A percentile compares a stretch with the other conserved stretches of the same genome.
phyloP scores from a whole-genome alignment of 2,113 vertebrate species.

The Aphelocoma coerulescens region DNA sequence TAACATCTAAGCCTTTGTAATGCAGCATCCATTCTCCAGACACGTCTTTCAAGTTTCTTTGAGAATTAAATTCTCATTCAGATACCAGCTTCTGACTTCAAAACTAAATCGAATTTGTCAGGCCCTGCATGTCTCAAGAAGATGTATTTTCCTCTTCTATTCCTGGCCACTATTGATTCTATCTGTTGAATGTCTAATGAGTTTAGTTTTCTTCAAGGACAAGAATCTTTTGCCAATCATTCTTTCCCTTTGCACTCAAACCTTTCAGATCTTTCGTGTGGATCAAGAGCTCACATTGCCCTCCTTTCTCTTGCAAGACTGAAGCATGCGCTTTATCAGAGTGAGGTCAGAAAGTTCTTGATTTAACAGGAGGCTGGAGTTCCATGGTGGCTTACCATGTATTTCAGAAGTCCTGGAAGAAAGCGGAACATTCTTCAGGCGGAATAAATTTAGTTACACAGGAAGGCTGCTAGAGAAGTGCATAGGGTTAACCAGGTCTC shows the following conservation, averaged over 20 bases:
- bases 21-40: conserved; percentile 20
- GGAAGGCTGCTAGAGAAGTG: not conserved
- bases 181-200: conserved; percentile 48
- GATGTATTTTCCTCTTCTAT: conserved; percentile 8
- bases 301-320: not conserved
- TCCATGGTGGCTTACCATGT: not conserved
- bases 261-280: not conserved
- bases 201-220: conserved; percentile 28
- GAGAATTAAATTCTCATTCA: conserved; percentile 42
- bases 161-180: conserved; percentile 5
- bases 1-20: conserved; percentile 19
- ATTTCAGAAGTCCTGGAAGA: conserved; percentile 33
- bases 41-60: conserved; percentile 35
- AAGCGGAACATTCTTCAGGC: conserved; percentile 10
- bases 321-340: not conserved
- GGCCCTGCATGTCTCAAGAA: conserved; percentile 14
- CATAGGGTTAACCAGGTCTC: conserved; percentile 10
- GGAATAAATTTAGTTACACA: conserved; percentile 41
- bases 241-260: not conserved
- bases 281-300: not conserved
- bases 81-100: conserved; percentile 41
- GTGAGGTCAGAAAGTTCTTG: conserved; percentile 18
- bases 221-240: not conserved
- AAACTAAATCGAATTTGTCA: conserved; percentile 20
- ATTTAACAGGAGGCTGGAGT: conserved; percentile 38